Conservation (phyloP, 2,797 vertebrate genomes). For the Trichosurus vulpecula region DNA sequence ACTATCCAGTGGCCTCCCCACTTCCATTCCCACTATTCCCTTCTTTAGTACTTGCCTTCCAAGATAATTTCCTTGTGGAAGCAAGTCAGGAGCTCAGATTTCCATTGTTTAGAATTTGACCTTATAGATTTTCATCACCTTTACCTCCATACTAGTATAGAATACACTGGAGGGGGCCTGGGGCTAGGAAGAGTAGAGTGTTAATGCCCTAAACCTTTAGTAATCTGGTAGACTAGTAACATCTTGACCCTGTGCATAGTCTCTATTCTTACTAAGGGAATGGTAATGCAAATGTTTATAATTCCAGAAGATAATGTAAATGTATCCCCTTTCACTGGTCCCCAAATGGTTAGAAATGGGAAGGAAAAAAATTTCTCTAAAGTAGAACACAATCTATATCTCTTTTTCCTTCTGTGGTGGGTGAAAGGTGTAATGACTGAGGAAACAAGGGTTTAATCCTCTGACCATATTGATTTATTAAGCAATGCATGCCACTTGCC, state of each 20-base stretch:
- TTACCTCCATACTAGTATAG: neutral
- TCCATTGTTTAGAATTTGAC: neutral
- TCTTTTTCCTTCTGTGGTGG: neutral
- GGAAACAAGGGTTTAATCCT: neutral
- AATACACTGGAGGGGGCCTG: neutral
- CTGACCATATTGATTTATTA: neutral
- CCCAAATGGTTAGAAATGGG: neutral
- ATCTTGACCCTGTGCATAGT: neutral
- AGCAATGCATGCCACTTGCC: neutral
- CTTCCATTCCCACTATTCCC: neutral
- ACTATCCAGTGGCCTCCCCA: neutral
- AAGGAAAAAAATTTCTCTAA: neutral
- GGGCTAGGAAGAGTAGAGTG: neutral
- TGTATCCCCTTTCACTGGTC: neutral
- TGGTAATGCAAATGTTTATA: neutral
- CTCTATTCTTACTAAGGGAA: neutral
- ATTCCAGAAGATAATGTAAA: neutral
- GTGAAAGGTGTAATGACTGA: neutral
- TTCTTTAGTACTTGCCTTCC: neutral
- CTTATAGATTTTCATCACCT: neutral
- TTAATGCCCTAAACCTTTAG: neutral
- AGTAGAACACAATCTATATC: neutral
- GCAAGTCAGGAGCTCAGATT: neutral
- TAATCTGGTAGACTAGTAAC: neutral
- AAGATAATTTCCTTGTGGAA: neutral